Evolutionary conservation across 2,888 invertebrate genomes (phyloP), one percentile per base, ranked within the genome.

Genomic region (Phania funesta): DNA sequence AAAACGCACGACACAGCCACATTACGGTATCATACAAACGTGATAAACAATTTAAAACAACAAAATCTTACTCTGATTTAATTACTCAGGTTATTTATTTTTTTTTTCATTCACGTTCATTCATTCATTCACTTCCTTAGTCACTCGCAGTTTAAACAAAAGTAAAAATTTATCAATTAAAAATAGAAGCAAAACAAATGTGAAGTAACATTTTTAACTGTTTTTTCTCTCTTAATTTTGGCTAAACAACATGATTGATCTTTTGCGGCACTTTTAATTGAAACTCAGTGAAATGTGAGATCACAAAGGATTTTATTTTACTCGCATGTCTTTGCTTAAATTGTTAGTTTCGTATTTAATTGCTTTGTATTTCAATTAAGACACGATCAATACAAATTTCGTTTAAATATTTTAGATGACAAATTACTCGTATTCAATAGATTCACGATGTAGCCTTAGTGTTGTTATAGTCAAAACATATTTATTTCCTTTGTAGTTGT

Each of bases 31-130:
- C 48, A 46, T 46, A 44, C 18, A 52, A 74, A 65, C 44, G 58
- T 65, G 65, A 71, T 70, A 75, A 79, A 74, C 32, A 60, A 71
- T 60, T 62, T 50, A 70, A 70, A 50, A 41, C 58, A 80, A 70
- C 32, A 56, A 58, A 70, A 65, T 38, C 7, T 16, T 64, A 64
- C 48, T 26, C 38, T 35, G 7, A 5, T 44, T 1, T 62, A 64
- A 80, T 64, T 70, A 75, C 44, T 29, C 41, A 48, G 4, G 16
- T 75, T 65, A 24, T 44, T 62, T 62, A 26, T 29, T 13, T 24
- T 48, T 62, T 26, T 29, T 13, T 24, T 48, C 13, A 62, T 48
- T 64, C 41, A 35, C 32, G 16, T 32, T 1, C 46, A 38, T 8
- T 35, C 11, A 52, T 52, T 41, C 3, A n/a, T 24, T 60, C 4